A percentile compares a stretch with the other conserved stretches of the same genome.
These are phyloP conservation scores for Homarus americanus DNA, from an alignment of 1,140 invertebrate species.

Conservation along the genomic window DNA sequence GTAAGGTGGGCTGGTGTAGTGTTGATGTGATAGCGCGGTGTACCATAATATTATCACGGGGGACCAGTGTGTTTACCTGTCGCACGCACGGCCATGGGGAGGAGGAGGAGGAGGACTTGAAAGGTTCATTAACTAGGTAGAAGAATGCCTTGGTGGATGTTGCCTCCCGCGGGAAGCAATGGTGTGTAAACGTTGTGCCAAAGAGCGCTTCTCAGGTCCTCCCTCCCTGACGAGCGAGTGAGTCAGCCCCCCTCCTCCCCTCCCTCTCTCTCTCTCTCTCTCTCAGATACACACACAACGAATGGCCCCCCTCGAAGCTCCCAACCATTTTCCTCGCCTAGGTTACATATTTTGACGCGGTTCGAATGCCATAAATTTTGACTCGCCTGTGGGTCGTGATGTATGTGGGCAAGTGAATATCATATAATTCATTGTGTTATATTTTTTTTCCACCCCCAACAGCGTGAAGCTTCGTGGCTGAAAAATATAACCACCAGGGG, in stretches of 20 bases:
- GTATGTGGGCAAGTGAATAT: neutral
- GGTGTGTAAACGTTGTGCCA: neutral
- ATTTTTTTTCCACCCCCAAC: neutral
- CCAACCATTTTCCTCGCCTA: neutral
- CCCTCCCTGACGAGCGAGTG: no score
- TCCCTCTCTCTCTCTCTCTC: no score
- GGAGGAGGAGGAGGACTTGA: neutral
- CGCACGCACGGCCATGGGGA: no score
- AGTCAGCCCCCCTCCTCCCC: no score
- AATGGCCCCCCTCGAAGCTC: neutral
- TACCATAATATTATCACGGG: neutral
- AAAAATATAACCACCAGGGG: neutral
- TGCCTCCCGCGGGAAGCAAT: neutral
- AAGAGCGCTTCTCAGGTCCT: no score
- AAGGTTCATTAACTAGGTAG: constrained; percentile 1
- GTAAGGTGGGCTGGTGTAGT: neutral
- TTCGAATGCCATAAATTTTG: neutral
- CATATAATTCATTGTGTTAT: neutral
- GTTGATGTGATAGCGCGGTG: neutral
- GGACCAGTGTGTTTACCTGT: neutral
- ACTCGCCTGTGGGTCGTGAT: neutral
- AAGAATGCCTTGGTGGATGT: neutral
- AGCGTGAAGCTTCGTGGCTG: neutral
- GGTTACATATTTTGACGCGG: constrained; percentile 7
- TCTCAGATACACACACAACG: no score